Evolutionary conservation across 1,140 invertebrate species (phyloP), one percentile per base, ranked within the genome.

Genomic region (Macrobrachium nipponense): DNA sequence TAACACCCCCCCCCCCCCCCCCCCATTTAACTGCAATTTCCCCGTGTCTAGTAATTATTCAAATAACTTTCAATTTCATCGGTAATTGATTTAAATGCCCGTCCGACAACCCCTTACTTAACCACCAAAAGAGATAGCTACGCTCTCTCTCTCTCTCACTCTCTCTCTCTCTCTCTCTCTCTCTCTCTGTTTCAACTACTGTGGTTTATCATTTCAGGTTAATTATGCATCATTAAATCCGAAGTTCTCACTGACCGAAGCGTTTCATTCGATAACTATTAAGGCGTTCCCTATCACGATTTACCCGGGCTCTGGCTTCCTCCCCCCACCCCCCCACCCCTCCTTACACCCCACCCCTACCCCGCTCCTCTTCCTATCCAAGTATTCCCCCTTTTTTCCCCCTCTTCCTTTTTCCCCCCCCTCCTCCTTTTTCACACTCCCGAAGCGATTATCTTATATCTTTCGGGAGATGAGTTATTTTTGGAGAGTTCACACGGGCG

Each of bases 81-180:
- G 27, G 27, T 36, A 36, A 36, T 36, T 36, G 27, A 36, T 36
- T 36, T 36, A 36, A 36, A 36, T 36, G 4, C 27, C 27, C 27
- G 27, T 36, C 27, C 27, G 27, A 4, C 27, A 36, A 36, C 1
- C 27, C 27, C 27, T 36, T 4, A 36, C 4, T 36, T 36, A 2
- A 36, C 27, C 1, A 1, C 4, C 1, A 36, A 36, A 36, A 36
- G 27, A 23, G 66, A 12, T 36, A 23, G 20, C 66, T 11, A 6
- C 36, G 20, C n/a, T n/a, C n/a, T n/a, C n/a, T n/a, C n/a, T n/a
- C n/a, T n/a, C n/a, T n/a, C 66, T 70, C n/a, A 0, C n/a, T 70
- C n/a, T 36, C 66, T 70, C 36, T 70, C n/a, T 36, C n/a, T 70
- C n/a, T 15, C n/a, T 70, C 27, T 70, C 66, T 70, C n/a, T n/a